Evolutionary conservation across 2,888 invertebrate species (phyloP).

Genomic region (Brachylomia viminalis): DNA sequence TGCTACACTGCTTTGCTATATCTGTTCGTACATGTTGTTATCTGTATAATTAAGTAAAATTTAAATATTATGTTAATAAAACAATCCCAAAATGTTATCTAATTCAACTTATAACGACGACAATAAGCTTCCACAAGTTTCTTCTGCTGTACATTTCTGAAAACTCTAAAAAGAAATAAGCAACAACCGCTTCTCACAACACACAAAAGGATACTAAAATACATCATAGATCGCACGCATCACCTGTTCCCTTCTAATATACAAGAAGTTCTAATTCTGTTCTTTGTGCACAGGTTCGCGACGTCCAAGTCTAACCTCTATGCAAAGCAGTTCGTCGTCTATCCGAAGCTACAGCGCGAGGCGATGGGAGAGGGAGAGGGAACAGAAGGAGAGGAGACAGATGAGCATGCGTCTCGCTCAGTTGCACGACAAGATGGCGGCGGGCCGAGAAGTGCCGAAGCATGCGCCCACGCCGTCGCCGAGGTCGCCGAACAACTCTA

Average conservation of each 20-base stretch:
- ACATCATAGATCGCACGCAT: slow-evolving; percentile 46
- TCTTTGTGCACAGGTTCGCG: slow-evolving; percentile 92
- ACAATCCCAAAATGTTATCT: background rate
- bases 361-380: slow-evolving; percentile 95
- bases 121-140: slow-evolving; percentile 37
- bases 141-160: slow-evolving; percentile 45
- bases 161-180: slow-evolving; percentile 41
- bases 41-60: slow-evolving; percentile 5
- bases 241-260: slow-evolving; percentile 16
- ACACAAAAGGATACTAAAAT: slow-evolving; percentile 38
- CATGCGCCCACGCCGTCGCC: slow-evolving; percentile 93
- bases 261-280: slow-evolving; percentile 48
- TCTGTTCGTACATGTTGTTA: slow-evolving; percentile 50
- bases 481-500: slow-evolving; percentile 94
- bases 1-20: slow-evolving; percentile 58
- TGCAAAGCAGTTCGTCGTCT: slow-evolving; percentile 96
- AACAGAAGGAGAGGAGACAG: slow-evolving; percentile 95
- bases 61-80: background rate
- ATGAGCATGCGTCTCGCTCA: slow-evolving; percentile 94
- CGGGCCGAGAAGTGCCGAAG: slow-evolving; percentile 86
- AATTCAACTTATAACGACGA: background rate
- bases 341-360: slow-evolving; percentile 95
- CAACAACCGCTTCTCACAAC: slow-evolving; percentile 52
- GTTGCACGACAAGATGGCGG: slow-evolving; percentile 92
- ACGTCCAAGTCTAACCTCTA: slow-evolving; percentile 96